Base-by-base conservation (phyloP, 1,140 invertebrate species). In the Ceratina calcarata region DNA sequence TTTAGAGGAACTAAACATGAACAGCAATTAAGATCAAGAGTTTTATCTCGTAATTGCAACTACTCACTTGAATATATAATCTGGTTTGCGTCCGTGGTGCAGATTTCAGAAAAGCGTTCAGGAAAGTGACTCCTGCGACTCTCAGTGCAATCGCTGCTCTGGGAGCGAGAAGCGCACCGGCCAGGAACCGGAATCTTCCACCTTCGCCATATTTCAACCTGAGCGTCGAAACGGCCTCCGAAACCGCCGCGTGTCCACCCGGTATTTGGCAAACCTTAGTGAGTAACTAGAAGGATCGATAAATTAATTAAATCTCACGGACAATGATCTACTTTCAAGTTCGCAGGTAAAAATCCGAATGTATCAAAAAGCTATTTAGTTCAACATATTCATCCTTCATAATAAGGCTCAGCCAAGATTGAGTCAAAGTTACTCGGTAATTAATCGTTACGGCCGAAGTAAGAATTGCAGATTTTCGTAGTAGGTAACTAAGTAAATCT, bases 121-220 rank as follows among this genome's bases (percentile, higher is more conserved):
- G 93, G 89, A 98, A 98, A 64, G 95, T 95, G 49, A 99, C 93
- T 10, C 97, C 97, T 7, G 96, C 95, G n/a, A 96, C 94, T 88
- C 98, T 94, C 2, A 98, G 94, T 60, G 97, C 96, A 3, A 93
- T 93, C 0, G 96, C 96, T 0, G 95, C 94, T 83, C 96, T 96
- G 12, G 92, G 87, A 16, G 93, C 94, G 81, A 96, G 95, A 32
- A 98, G 94, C 93, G 98, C 98, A 3, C 97, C 97, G 12, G 98
- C 96, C 0, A 99, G 94, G 88, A 99, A 96, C 71, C 98, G 95
- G 92, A 98, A 99, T 84, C 98, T 94, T 4, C 98, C 97, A 0
- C 97, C 97, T 90, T 99, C 98, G 24, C 97, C 98, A 89, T 97
- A 98, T 51, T 97, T 94, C 0, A 99, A 93, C 18, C 98, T 94